Percentiles rank a stretch among this genome's conserved stretches.
These are phyloP conservation scores for Odiellus spinosus DNA, from an alignment of 2,888 invertebrate genomes.

Conservation along the genomic window DNA sequence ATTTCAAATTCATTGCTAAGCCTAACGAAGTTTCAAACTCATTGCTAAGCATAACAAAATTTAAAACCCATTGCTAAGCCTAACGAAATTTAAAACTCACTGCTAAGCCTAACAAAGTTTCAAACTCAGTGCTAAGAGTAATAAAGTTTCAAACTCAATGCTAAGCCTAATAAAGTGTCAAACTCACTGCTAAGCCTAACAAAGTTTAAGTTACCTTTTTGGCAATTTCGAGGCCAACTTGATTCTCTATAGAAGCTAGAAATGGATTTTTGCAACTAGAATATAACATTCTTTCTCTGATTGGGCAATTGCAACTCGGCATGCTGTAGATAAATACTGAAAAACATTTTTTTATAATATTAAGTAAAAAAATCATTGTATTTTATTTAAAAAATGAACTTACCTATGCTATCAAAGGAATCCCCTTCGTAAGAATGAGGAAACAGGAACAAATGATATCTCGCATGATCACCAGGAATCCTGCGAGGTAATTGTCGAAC, in stretches of 20 bases:
- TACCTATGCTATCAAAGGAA: conserved; percentile 65
- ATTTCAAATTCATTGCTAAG: too few species aligned
- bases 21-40: too few species aligned
- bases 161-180: too few species aligned
- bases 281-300: conserved; percentile 96
- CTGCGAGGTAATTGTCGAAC: conserved; percentile 52
- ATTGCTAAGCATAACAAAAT: too few species aligned
- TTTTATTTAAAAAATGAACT: conserved; percentile 24
- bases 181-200: too few species aligned
- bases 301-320: conserved; percentile 88
- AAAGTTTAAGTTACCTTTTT: conserved; percentile 53
- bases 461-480: conserved; percentile 66
- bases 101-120: too few species aligned
- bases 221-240: conserved; percentile 55
- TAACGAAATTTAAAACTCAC: too few species aligned
- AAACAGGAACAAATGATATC: conserved; percentile 82
- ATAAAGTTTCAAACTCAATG: too few species aligned
- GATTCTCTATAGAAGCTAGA: conserved; percentile 55
- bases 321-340: conserved; percentile 91
- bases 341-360: conserved; percentile 10
- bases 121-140: too few species aligned
- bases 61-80: too few species aligned
- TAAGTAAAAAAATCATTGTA: conserved; percentile 8
- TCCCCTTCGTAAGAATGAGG: conserved; percentile 88
- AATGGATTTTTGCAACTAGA: conserved; percentile 92